Evolutionary conservation across 2,113 vertebrate species (phyloP).

Genomic region (Saccopteryx leptura): DNA sequence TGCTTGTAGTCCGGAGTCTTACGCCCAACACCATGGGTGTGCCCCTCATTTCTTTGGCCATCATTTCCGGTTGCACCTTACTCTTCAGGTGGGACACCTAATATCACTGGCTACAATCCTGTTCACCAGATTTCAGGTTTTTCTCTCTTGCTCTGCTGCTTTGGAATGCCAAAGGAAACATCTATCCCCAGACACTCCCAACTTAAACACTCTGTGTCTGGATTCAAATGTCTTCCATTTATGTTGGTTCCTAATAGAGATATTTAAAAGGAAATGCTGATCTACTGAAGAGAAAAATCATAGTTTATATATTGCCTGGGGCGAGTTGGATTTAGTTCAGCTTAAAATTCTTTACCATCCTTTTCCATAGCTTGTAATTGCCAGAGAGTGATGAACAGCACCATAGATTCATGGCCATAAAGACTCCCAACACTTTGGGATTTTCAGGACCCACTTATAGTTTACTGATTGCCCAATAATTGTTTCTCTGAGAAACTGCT

Average conservation of each 20-base stretch:
- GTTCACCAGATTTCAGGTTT: background rate
- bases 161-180: background rate
- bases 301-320: background rate
- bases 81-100: background rate
- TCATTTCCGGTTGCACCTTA: background rate
- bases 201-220: background rate
- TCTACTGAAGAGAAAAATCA: background rate
- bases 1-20: background rate
- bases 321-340: background rate
- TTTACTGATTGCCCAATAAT: background rate
- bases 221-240: background rate
- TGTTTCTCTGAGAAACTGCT: background rate
- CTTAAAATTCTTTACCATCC: background rate
- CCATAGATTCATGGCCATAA: background rate
- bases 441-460: background rate
- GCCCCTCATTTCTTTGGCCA: background rate
- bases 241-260: background rate
- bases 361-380: constrained; percentile 5
- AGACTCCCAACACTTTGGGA: background rate
- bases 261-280: background rate
- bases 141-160: background rate
- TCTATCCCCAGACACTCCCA: background rate
- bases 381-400: background rate
- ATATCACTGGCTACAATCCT: background rate
- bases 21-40: fast-evolving